phyloP scores from a whole-genome alignment of 2,797 vertebrate genomes.

The Pipistrellus kuhlii region DNA sequence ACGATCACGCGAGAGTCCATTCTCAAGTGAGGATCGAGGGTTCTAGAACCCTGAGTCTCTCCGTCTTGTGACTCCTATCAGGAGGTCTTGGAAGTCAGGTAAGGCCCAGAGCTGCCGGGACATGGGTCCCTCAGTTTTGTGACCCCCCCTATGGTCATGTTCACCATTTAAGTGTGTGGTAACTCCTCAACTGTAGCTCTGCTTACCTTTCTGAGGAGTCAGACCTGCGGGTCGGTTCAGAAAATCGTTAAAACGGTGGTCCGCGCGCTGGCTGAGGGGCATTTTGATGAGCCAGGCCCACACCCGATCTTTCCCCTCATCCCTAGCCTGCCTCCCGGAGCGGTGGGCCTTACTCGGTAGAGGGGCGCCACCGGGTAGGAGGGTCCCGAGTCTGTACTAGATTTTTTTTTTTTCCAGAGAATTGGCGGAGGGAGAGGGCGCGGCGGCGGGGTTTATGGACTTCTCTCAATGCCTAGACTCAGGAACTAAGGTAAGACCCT shows the following conservation, averaged over 20 bases:
- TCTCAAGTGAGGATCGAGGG: background rate
- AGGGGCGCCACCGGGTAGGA: background rate
- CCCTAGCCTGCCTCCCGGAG: accelerated
- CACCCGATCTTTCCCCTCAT: background rate
- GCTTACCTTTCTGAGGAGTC: background rate
- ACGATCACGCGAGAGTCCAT: background rate
- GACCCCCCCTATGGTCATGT: background rate
- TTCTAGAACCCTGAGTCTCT: background rate
- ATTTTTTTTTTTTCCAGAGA: background rate
- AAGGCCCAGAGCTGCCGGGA: accelerated
- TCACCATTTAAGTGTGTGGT: too few species aligned
- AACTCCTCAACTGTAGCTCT: too few species aligned
- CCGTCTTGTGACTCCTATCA: accelerated
- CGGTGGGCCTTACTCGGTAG: background rate
- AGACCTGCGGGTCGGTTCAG: background rate
- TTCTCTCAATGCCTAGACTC: background rate
- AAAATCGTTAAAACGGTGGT: background rate
- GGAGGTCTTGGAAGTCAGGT: background rate
- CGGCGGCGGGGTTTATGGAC: background rate
- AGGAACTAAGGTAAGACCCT: accelerated
- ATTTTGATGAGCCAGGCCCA: background rate
- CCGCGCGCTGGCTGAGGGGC: background rate
- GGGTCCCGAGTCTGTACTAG: background rate
- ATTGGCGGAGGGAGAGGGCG: background rate
- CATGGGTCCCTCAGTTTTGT: background rate